These are phyloP conservation scores for Ailurus styani DNA, from an alignment of 2,113 vertebrate species.

Conservation along the genomic window DNA sequence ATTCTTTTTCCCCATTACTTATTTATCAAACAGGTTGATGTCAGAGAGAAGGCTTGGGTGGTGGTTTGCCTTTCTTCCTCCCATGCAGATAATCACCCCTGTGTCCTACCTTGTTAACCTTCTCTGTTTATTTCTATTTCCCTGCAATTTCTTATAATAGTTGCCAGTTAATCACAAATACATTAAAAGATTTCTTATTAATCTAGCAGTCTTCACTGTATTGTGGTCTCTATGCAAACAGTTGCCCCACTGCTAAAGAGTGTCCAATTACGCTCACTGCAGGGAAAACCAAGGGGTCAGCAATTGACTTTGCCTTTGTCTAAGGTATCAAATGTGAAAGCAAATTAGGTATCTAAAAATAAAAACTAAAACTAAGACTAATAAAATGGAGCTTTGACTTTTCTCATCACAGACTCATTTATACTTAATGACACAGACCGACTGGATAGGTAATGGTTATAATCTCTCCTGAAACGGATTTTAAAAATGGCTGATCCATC, in stretches of 20 bases:
- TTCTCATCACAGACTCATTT: conserved; percentile 75
- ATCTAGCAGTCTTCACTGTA: conserved; percentile 72
- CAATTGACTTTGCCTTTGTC: conserved; percentile 72
- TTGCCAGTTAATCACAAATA: conserved; percentile 81
- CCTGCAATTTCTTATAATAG: conserved; percentile 77
- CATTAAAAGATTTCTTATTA: conserved; percentile 75
- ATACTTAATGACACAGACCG: conserved; percentile 72
- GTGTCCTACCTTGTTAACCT: conserved; percentile 77
- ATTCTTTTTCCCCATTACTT: conserved; percentile 54
- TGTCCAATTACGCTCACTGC: conserved; percentile 80
- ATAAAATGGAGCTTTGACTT: conserved; percentile 70
- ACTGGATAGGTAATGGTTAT: conserved; percentile 71
- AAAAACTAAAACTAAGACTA: conserved; percentile 81
- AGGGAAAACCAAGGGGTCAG: conserved; percentile 75
- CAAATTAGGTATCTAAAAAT: conserved; percentile 83
- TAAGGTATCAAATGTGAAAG: conserved; percentile 77
- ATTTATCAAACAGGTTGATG: conserved; percentile 71
- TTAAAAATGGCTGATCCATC: conserved; percentile 29
- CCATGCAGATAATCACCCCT: conserved; percentile 66
- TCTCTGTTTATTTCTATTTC: conserved; percentile 79
- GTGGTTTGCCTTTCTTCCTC: conserved; percentile 6
- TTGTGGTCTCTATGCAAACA: conserved; percentile 63
- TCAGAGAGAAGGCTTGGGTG: conserved; percentile 13
- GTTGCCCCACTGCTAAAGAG: conserved; percentile 58
- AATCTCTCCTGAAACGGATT: conserved; percentile 62